Evolutionary conservation across 2,888 invertebrate species (phyloP), one percentile per base, ranked within the genome.

Genomic region (Adelphocoris suturalis): DNA sequence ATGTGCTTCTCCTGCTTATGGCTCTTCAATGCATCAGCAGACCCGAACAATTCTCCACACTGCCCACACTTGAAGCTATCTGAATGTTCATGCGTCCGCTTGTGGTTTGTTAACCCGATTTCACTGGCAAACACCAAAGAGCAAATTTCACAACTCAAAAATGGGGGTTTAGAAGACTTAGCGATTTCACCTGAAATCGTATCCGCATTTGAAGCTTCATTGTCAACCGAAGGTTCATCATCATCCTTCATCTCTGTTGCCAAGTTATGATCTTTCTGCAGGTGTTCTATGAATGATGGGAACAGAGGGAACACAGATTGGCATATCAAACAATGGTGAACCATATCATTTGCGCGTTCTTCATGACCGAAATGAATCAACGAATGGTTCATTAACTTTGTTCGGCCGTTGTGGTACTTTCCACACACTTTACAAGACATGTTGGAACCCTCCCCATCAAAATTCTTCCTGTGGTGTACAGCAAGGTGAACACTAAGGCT

Each of bases 391-490:
- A 94, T 92, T 11, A 95, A 92, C 92, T 95, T 95, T 13, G 94
- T 94, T 68, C 94, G 93, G 0, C 95, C 95, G 91, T 95, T 95
- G 92, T 95, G 95, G 92, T 95, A 95, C 16, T 94, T 92, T 14
- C 94, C 94, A 91, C 94, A 94, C 2, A 94, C 93, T 91, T 94
- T 93, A 92, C 95, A 95, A 0, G 95, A 95, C 90, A 95, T 95
- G 92, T 95, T 95, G 85, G 95, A 95, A 0, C 95, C 91, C 94
- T 94, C 52, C 94, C 94, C 47, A 94, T 94, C 76, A 94, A 92
- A 68, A 94, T 93, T 12, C 93, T 93, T 37, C 94, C 91, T 94
- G 92, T 95, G 95, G 0, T 93, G 93, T 61, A 93, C 93, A 52
- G 93, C 93, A 55, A 95, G 91, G 91, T 95, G 95, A n/a, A 93